phyloP scores from a whole-genome alignment of 2,113 vertebrate species.

The Emydura subglobosa region DNA sequence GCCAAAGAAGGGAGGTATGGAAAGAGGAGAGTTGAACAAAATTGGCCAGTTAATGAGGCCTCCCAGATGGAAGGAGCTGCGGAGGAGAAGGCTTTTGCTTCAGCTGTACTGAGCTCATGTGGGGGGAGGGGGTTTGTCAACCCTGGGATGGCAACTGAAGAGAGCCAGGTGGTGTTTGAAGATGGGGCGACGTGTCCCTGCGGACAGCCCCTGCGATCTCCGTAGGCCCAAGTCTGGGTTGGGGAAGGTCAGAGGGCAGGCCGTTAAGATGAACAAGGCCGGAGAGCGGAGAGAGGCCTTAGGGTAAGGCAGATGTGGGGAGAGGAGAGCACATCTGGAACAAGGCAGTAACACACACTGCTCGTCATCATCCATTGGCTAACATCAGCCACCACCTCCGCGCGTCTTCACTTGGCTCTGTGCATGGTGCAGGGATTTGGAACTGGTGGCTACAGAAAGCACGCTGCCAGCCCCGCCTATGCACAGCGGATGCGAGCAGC shows the following conservation, averaged over 20 bases:
- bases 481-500: rapidly evolving
- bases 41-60: neutral
- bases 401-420: neutral
- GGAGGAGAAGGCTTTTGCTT: neutral
- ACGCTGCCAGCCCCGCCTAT: neutral
- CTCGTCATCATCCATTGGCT: neutral
- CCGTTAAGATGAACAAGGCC: neutral
- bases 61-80: neutral
- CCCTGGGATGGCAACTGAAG: too few species aligned
- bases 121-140: too few species aligned
- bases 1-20: too few species aligned
- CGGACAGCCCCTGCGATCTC: neutral
- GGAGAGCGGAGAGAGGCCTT: slow-evolving; percentile 49
- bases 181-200: neutral
- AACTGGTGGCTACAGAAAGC: neutral
- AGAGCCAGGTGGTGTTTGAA: too few species aligned
- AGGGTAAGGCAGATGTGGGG: slow-evolving; percentile 36
- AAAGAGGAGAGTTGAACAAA: too few species aligned
- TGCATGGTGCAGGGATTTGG: neutral
- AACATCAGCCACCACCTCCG: neutral
- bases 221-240: too few species aligned
- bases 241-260: neutral
- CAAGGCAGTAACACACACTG: neutral
- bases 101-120: neutral
- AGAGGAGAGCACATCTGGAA: neutral